phyloP scores from a whole-genome alignment of 2,797 vertebrate species.

The Dipus sagitta region DNA sequence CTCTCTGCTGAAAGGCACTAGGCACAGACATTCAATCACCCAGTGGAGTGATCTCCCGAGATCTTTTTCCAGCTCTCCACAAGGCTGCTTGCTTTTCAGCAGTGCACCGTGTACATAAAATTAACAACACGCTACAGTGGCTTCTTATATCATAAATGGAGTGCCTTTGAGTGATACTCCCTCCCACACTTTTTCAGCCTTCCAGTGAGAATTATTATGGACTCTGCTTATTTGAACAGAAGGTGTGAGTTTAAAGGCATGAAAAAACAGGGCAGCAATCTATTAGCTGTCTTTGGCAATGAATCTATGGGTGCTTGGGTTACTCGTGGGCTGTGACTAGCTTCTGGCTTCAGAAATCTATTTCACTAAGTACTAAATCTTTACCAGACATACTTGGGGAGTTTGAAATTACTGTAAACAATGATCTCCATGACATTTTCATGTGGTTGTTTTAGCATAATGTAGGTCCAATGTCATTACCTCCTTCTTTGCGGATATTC shows the following conservation, averaged over 20 bases:
- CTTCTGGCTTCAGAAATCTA: conserved; percentile 20
- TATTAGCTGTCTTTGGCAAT: conserved; percentile 9
- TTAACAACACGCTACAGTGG: conserved; percentile 65
- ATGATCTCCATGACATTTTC: not conserved
- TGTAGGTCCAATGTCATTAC: not conserved
- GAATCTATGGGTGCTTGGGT: not conserved
- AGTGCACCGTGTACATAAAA: conserved; percentile 54
- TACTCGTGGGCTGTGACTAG: not conserved
- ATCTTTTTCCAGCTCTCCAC: conserved; percentile 23
- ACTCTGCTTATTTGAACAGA: conserved; percentile 49
- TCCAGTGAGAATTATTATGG: conserved; percentile 63
- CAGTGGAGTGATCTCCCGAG: not conserved
- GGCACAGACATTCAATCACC: conserved; percentile 43
- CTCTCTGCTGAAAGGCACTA: conserved; percentile 56
- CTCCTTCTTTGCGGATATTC: not conserved
- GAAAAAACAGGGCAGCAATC: not conserved
- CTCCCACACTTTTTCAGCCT: conserved; percentile 30
- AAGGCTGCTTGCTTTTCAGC: conserved; percentile 71
- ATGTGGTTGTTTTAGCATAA: not conserved
- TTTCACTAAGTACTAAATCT: conserved; percentile 49
- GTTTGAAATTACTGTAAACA: not conserved
- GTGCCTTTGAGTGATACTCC: conserved; percentile 48
- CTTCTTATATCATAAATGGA: conserved; percentile 35
- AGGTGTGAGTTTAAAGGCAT: conserved; percentile 65
- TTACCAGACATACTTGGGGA: conserved; percentile 39